Conservation (phyloP, 2,797 vertebrate genomes). For the Cetoscarus ocellatus region DNA sequence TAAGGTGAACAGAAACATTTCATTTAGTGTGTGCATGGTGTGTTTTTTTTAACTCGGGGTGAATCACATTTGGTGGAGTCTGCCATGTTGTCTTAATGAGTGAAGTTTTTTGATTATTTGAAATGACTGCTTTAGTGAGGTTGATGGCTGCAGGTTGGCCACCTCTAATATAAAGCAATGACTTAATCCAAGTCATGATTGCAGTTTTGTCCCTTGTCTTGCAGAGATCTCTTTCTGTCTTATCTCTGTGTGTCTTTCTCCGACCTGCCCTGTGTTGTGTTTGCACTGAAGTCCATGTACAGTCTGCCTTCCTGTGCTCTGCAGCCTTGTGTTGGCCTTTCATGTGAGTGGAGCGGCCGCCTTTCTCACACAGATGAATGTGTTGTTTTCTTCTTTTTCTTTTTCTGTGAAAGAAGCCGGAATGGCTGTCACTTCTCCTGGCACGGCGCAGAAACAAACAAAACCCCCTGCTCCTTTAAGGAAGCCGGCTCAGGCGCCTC, state of each 20-base stretch:
- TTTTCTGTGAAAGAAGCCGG: slow-evolving; percentile 81
- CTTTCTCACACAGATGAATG: slow-evolving; percentile 86
- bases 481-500: slow-evolving; percentile 82
- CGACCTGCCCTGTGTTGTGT: slow-evolving; percentile 69
- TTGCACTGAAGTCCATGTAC: slow-evolving; percentile 80
- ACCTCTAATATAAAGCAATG: too few species aligned
- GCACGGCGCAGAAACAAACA: slow-evolving; percentile 83
- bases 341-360: slow-evolving; percentile 77
- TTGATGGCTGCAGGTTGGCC: too few species aligned
- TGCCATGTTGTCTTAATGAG: too few species aligned
- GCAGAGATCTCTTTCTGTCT: background rate
- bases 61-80: too few species aligned
- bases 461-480: slow-evolving; percentile 80
- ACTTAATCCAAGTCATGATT: too few species aligned
- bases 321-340: slow-evolving; percentile 74
- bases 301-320: slow-evolving; percentile 82
- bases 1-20: too few species aligned
- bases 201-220: background rate
- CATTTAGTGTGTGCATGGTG: too few species aligned
- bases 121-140: too few species aligned
- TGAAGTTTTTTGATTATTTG: too few species aligned
- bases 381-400: slow-evolving; percentile 32
- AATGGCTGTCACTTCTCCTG: slow-evolving; percentile 86
- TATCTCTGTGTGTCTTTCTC: slow-evolving; percentile 13
- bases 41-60: too few species aligned